Percentiles rank a stretch among this genome's conserved stretches.
phyloP scores from a whole-genome alignment of 2,888 invertebrate species.

The Muscina levida region DNA sequence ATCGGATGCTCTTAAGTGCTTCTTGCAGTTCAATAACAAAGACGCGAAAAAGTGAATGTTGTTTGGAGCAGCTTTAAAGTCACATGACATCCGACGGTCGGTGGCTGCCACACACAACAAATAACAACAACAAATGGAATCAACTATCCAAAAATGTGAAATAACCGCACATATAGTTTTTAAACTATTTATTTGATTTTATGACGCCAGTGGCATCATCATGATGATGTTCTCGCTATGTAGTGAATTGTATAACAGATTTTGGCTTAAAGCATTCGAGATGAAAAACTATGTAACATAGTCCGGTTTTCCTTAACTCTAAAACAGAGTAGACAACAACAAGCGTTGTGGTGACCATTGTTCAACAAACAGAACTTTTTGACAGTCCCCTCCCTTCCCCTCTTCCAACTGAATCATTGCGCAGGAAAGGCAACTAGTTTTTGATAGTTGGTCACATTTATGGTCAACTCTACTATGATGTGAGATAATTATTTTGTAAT shows the following conservation, averaged over 20 bases:
- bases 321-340: not conserved
- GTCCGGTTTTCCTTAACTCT: not conserved
- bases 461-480: conserved; percentile 1
- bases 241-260: no score
- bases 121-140: not conserved
- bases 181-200: not conserved
- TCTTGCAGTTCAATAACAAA: conserved; percentile 42
- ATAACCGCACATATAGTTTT: no score
- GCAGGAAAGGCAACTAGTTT: conserved; percentile 41
- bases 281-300: not conserved
- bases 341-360: not conserved
- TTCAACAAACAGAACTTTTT: not conserved
- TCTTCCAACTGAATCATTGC: no score
- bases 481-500: conserved; percentile 42
- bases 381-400: no score
- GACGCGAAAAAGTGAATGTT: conserved; percentile 60
- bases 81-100: conserved; percentile 31
- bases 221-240: not conserved
- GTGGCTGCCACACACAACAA: conserved; percentile 20
- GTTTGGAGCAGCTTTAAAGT: conserved; percentile 47
- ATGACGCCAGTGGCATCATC: not conserved
- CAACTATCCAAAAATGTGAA: not conserved
- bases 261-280: not conserved
- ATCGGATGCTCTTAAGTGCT: conserved; percentile 16
- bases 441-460: not conserved